Percentiles rank a stretch among this genome's conserved stretches.
Conservation (phyloP, 2,113 vertebrate species). For the Vanacampus margaritifer region DNA sequence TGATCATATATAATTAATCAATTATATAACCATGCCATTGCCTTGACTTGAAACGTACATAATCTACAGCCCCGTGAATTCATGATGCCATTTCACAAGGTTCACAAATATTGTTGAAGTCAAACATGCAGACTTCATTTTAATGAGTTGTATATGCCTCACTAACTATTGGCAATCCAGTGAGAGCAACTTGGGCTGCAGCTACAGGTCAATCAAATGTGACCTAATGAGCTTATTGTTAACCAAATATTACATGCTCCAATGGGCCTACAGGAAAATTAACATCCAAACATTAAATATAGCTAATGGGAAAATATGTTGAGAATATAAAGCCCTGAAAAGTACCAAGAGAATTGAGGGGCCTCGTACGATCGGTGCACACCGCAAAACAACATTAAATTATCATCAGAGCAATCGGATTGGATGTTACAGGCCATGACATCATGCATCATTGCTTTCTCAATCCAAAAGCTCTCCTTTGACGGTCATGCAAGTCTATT, state of each 20-base stretch:
- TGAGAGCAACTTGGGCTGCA: conserved; percentile 25
- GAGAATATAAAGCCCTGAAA: conserved; percentile 5
- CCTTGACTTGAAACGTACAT: conserved; percentile 20
- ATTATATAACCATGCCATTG: background rate
- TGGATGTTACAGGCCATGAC: background rate
- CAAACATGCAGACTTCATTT: conserved; percentile 12
- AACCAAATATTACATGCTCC: conserved; percentile 35
- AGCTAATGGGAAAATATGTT: background rate
- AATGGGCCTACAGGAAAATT: background rate
- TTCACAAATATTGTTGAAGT: conserved; percentile 2
- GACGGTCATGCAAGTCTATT: background rate
- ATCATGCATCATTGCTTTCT: background rate
- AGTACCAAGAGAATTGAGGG: conserved; percentile 6
- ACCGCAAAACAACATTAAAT: background rate
- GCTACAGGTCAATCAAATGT: conserved; percentile 6
- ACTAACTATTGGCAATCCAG: conserved; percentile 32
- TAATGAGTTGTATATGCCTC: conserved; percentile 31
- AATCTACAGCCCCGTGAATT: conserved; percentile 30
- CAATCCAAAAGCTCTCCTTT: background rate
- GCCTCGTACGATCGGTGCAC: background rate
- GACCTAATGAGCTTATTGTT: conserved; percentile 37
- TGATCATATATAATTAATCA: background rate
- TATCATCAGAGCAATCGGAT: background rate
- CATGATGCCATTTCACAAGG: conserved; percentile 10
- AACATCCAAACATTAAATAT: background rate